Evolutionary conservation across 2,113 vertebrate genomes (phyloP).

Genomic region (Pelmatolapia mariae): DNA sequence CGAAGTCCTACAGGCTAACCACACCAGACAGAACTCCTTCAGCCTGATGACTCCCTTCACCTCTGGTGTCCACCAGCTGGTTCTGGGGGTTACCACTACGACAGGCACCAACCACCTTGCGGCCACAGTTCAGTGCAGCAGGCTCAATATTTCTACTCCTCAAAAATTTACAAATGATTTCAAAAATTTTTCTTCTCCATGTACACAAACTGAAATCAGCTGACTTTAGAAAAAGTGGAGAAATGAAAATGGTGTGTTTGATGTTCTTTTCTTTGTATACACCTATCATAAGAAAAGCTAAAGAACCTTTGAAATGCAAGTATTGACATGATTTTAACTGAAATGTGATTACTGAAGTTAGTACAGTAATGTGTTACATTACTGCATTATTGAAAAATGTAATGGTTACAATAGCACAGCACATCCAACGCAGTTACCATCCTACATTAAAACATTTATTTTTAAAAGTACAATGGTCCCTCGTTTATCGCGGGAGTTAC

Average conservation of each 20-base stretch:
- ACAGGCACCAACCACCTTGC: neutral
- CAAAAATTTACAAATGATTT: neutral
- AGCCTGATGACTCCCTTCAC: neutral
- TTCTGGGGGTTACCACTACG: neutral
- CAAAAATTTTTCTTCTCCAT: neutral
- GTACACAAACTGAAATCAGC: neutral
- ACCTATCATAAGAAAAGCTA: neutral
- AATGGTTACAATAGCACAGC: neutral
- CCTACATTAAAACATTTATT: neutral
- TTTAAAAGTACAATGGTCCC: neutral
- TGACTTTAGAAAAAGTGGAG: neutral
- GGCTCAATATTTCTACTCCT: neutral
- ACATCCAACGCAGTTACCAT: neutral
- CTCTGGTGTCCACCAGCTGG: neutral
- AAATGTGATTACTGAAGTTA: neutral
- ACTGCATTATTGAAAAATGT: neutral
- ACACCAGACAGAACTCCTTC: neutral
- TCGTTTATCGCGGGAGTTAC: neutral
- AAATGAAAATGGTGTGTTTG: neutral
- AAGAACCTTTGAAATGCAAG: neutral
- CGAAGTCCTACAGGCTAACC: neutral
- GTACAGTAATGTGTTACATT: neutral
- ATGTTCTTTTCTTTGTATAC: neutral
- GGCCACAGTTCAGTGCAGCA: neutral
- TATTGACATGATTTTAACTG: neutral